Evolutionary conservation across 2,113 vertebrate genomes (phyloP), one percentile per base, ranked within the genome.

Genomic region (Nestor notabilis): DNA sequence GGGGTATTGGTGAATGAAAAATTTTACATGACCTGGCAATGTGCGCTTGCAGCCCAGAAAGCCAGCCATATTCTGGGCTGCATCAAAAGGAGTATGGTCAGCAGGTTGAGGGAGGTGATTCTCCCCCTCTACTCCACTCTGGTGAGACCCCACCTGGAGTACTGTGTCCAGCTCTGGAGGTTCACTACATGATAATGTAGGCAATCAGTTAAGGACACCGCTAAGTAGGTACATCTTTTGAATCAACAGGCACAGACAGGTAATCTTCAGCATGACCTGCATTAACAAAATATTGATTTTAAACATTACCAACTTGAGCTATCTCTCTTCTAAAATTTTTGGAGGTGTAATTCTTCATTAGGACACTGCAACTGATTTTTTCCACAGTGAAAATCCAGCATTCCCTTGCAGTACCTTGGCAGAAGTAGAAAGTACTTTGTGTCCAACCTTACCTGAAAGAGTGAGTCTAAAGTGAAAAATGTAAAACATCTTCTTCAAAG

Each of bases 231-330:
- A 39, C n/a, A 31, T 68, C 14, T 77, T 77, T 60, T 71, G 83
- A 60, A 93, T 69, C 41, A 85, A 69, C 31, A 80, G 16, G 20
- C 87, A 9, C 23, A 66, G 55, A 70, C 25, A 58, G 11, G 11
- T 80, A n/a, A 76, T 89, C 53, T 93, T 83, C 78, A 82, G 56
- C 29, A 80, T 69, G 78, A 79, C 10, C 56, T 46, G 17, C 24
- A 74, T 88, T 88, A 93, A 39, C 33, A 77, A 88, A 65, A 44
- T 60, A 77, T 6, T 81, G 27, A 80, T 88, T 90, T 70, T 74
- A 90, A 53, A 53, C 18, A 53, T 80, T 71, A 35, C 11, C 33
- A 85, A 86, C 29, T 63, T 35, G 63, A 88, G 5, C 27, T 72
- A 13, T 39, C 60, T 44, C 13, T 85, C 63, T 88, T 83, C 49